A percentile compares a stretch with the other conserved stretches of the same genome.
These are phyloP conservation scores for Geopemphigus sp. DNA, from an alignment of 1,140 invertebrate genomes.

Conservation along the genomic window DNA sequence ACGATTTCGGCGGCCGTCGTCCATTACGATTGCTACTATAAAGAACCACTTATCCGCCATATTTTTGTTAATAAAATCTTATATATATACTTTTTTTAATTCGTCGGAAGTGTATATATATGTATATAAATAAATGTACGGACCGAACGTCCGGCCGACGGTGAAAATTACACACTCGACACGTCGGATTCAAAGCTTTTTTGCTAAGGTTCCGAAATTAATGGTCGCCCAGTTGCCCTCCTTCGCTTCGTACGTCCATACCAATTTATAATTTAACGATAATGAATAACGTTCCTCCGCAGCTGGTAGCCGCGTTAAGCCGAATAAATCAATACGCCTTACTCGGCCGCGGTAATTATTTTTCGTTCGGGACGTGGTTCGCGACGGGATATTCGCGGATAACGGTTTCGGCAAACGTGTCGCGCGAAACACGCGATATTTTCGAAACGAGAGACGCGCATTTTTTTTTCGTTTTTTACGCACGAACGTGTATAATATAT, in stretches of 20 bases:
- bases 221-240: background rate
- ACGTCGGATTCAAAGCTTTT: constrained; percentile 12
- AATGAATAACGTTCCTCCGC: constrained; percentile 13
- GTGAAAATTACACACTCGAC: constrained; percentile 34
- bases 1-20: background rate
- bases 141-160: constrained; percentile 15
- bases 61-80: background rate
- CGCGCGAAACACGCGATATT: too few relatives aligned
- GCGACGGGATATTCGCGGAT: too few relatives aligned
- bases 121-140: too few relatives aligned
- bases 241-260: background rate
- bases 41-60: background rate
- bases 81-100: background rate
- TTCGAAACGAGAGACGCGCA: too few relatives aligned
- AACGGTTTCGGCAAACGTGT: too few relatives aligned
- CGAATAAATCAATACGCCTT: constrained; percentile 14
- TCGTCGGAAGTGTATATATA: background rate
- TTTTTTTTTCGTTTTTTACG: too few relatives aligned
- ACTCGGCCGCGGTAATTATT: background rate
- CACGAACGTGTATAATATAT: too few relatives aligned
- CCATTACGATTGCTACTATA: constrained; percentile 1
- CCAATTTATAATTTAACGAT: constrained; percentile 20
- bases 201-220: constrained; percentile 21
- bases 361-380: background rate
- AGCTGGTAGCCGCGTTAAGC: background rate